phyloP scores from a whole-genome alignment of 1,140 invertebrate genomes.

The Melanaphis sacchari region DNA sequence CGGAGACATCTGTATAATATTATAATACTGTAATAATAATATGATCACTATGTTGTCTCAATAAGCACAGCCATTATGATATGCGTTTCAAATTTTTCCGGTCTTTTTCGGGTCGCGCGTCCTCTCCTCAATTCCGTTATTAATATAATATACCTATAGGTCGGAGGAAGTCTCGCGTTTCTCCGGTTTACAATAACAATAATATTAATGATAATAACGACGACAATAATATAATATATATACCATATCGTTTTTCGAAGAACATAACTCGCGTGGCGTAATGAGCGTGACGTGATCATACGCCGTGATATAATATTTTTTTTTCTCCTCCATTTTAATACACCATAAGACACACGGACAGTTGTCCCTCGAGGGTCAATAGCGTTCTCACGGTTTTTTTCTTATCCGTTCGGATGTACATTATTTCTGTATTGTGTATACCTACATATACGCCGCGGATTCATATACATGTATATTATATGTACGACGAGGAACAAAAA shows the following conservation, averaged over 20 bases:
- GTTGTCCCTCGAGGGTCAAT: constrained; percentile 55
- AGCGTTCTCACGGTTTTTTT: constrained; percentile 55
- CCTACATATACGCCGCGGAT: too few relatives aligned
- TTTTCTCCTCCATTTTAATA: constrained; percentile 29
- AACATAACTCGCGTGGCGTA: constrained; percentile 22
- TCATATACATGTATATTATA: neutral
- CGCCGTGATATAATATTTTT: constrained; percentile 39
- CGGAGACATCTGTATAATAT: neutral
- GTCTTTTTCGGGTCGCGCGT: neutral
- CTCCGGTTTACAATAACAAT: neutral
- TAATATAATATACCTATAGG: neutral
- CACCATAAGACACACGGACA: constrained; percentile 49
- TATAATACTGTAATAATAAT: neutral
- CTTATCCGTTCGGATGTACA: constrained; percentile 2
- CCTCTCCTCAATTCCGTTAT: neutral
- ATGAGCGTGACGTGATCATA: constrained; percentile 52
- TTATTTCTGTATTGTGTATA: neutral
- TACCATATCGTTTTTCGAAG: neutral
- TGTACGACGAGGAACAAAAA: neutral
- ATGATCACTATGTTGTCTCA: neutral
- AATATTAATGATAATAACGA: constrained; percentile 16
- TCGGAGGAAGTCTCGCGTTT: constrained; percentile 25
- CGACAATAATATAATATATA: neutral
- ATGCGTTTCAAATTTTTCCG: neutral
- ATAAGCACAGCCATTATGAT: neutral